Base-by-base conservation (phyloP, 2,113 vertebrate species). In the Halcyon senegalensis region DNA sequence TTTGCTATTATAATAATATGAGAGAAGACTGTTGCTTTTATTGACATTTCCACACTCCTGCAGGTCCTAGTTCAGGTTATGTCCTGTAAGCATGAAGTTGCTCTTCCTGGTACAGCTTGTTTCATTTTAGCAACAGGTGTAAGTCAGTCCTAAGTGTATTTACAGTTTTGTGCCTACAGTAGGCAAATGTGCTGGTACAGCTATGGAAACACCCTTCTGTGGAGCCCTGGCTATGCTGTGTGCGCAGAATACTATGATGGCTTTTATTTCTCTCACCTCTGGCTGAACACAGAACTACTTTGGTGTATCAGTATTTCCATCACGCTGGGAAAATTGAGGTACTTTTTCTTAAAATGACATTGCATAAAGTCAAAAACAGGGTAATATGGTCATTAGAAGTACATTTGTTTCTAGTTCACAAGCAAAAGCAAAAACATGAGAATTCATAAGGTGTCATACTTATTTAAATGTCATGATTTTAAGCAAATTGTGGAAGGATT, bases 191-290 rank as follows among this genome's bases (percentile, higher is more conserved):
- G 44, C 37, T 28, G 48, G 18, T 41, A 73, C 1, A 85, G n/a
- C 50, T 76, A 23, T 16, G 0, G 3, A 90, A 72, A 82, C 1
- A 17, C 18, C 17, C 20, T 51, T 83, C 33, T 44, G 0, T 7
- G n/a, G 31, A 69, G 44, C 41, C 67, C 35, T 41, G 27, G 27
- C 12, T 79, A 31, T 16, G 39, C 30, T 18, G 16, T 15, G 16
- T 53, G 27, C 6, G 0, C 5, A 31, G 13, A 15, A 69, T 28
- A 83, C 15, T n/a, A 33, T 1, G 1, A 56, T 1, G 33, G 19
- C 16, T 31, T 69, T 78, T 58, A 43, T 68, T 75, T 51, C 30
- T 77, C 55, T 77, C 63, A 69, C 16, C 25, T 62, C 63, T 37
- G 46, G 27, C 53, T 92, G 35, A 90, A 68, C 31, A 83, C 14